A percentile compares a stretch with the other conserved stretches of the same genome.
These are phyloP conservation scores for Australoheros scitulus DNA, from an alignment of 2,113 vertebrate species.

Conservation along the genomic window DNA sequence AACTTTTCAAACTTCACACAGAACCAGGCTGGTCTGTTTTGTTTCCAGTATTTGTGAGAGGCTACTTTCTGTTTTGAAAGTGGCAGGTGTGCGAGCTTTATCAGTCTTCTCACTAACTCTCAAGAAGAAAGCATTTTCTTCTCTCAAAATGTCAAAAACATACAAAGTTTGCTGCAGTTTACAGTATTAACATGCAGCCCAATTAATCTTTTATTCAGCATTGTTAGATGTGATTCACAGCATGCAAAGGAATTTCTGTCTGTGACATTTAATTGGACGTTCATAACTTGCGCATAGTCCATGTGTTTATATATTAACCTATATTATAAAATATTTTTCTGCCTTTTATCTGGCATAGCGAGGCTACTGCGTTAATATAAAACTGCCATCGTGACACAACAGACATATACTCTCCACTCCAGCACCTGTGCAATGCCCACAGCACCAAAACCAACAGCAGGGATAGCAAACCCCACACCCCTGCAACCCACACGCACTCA, in stretches of 20 bases:
- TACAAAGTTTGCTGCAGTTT: too few relatives aligned
- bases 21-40: not conserved
- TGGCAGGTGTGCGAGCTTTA: not conserved
- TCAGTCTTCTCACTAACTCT: not conserved
- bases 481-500: not conserved
- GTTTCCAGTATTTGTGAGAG: not conserved
- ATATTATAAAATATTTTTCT: not conserved
- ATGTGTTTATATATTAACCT: not conserved
- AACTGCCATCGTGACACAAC: not conserved
- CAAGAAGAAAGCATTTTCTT: not conserved
- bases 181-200: too few relatives aligned
- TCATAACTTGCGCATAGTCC: not conserved
- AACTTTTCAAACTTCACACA: not conserved
- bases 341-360: not conserved
- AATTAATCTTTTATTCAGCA: too few relatives aligned
- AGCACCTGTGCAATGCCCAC: constrained; percentile 19
- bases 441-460: not conserved
- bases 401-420: not conserved
- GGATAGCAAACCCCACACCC: not conserved
- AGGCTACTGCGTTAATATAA: not conserved
- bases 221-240: too few relatives aligned
- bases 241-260: too few relatives aligned
- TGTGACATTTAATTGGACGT: too few relatives aligned
- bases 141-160: not conserved
- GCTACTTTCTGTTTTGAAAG: not conserved